These are phyloP conservation scores for Cryptoprocta ferox DNA, from an alignment of 2,797 vertebrate genomes.

Conservation along the genomic window DNA sequence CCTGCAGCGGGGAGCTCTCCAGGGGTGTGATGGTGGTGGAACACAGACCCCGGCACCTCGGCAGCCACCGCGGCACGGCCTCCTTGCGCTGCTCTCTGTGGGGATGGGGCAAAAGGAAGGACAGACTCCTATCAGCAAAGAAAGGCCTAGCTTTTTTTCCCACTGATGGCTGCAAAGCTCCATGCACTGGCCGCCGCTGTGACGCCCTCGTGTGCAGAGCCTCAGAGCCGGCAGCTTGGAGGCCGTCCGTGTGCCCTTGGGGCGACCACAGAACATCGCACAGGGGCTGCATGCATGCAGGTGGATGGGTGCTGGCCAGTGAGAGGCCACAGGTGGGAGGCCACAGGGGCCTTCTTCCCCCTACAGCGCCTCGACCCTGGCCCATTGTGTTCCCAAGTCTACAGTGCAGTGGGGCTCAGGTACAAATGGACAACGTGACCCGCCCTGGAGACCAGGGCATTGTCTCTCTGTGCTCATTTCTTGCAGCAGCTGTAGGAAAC, in stretches of 20 bases:
- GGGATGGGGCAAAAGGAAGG: not conserved
- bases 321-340: too few relatives aligned
- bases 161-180: not conserved
- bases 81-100: not conserved
- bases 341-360: not conserved
- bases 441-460: fast-evolving
- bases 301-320: not conserved
- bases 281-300: fast-evolving
- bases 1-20: not conserved
- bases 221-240: not conserved
- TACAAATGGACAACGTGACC: not conserved
- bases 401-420: too few relatives aligned
- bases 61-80: too few relatives aligned
- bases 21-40: fast-evolving
- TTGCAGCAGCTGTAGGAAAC: not conserved
- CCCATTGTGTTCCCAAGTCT: not conserved
- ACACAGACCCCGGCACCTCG: not conserved
- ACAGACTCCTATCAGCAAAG: not conserved
- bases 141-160: not conserved
- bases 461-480: too few relatives aligned
- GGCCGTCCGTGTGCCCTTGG: not conserved
- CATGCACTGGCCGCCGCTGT: not conserved
- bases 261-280: fast-evolving
- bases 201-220: fast-evolving
- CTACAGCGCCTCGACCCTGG: not conserved